Base-by-base conservation (phyloP, 2,113 vertebrate genomes). In the Menura novaehollandiae region DNA sequence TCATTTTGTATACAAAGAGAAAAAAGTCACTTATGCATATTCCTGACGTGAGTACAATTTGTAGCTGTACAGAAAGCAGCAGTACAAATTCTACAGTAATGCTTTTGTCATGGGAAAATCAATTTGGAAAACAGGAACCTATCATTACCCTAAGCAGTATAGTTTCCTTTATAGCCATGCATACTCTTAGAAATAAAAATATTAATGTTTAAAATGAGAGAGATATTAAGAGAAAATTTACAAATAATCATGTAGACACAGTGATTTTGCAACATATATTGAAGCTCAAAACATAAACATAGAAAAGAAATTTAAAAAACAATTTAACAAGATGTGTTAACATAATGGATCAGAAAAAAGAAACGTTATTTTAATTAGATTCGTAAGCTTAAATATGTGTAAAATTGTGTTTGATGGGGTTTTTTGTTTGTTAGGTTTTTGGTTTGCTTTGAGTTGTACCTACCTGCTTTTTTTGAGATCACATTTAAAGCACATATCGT, bases 81-180 rank as follows among this genome's bases (percentile, higher is more conserved):
- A 88, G 93, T 92, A 79, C 55, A 88, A 74, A 84, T 94, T 89
- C 89, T 74, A 51, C 75, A 66, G n/a, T 72, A 92, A 96, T 78
- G 44, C 10, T 79, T 97, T 89, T 74, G 78, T 88, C 81, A 68
- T 37, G 76, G 67, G 60, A 92, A 97, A 94, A 91, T 41, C 88
- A 92, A 84, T 95, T 95, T 80, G 64, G 67, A 89, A 92, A 95
- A 80, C 27, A 80, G 68, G 66, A 94, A 81, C 41, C 32, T 89
- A 58, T 91, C 62, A 95, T 94, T 95, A 89, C 76, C 56, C 26
- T 79, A 74, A 95, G 59, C 69, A 85, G 24, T 72, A 51, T 10
- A 73, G 28, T 89, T 74, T 93, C 51, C 37, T 69, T 89, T 79
- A 55, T 72, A 82, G 62, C 53, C 89, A 67, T 43, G 11, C 35